Evolutionary conservation across 2,797 vertebrate genomes (phyloP).

Genomic region (Premnoplex brunnescens): DNA sequence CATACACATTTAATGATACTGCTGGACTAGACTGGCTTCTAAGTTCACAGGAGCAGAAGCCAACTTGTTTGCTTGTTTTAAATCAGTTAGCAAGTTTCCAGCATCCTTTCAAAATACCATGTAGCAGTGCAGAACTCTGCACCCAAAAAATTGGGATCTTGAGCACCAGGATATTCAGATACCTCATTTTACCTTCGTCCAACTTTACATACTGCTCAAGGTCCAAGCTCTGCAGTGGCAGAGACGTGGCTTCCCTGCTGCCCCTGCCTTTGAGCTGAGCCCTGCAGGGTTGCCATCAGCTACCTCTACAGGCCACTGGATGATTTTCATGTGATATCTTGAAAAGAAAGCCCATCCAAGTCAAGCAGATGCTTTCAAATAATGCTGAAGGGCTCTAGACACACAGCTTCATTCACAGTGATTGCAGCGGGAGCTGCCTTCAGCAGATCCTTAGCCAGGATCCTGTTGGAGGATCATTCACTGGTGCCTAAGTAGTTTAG

Average conservation of each 20-base stretch:
- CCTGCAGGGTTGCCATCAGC: not conserved
- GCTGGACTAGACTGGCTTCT: not conserved
- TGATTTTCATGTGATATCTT: not conserved
- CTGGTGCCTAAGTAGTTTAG: not conserved
- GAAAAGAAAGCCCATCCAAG: not conserved
- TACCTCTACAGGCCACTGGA: not conserved
- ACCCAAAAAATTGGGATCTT: not conserved
- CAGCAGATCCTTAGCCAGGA: not conserved
- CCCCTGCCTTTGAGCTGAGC: not conserved
- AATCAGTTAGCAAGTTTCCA: not conserved
- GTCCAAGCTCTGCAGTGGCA: not conserved
- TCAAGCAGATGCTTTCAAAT: not conserved
- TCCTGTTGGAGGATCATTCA: not conserved
- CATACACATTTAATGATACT: not conserved
- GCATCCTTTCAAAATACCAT: not conserved
- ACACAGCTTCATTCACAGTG: not conserved
- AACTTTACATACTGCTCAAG: not conserved
- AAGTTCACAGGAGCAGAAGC: rapidly evolving
- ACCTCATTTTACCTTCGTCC: not conserved
- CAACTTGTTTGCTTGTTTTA: not conserved
- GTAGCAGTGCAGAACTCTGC: not conserved
- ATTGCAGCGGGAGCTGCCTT: not conserved
- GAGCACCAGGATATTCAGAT: not conserved
- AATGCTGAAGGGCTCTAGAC: not conserved
- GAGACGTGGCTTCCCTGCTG: not conserved